These are phyloP conservation scores for Taphrorychus bicolor DNA, from an alignment of 2,888 invertebrate genomes.

Conservation along the genomic window DNA sequence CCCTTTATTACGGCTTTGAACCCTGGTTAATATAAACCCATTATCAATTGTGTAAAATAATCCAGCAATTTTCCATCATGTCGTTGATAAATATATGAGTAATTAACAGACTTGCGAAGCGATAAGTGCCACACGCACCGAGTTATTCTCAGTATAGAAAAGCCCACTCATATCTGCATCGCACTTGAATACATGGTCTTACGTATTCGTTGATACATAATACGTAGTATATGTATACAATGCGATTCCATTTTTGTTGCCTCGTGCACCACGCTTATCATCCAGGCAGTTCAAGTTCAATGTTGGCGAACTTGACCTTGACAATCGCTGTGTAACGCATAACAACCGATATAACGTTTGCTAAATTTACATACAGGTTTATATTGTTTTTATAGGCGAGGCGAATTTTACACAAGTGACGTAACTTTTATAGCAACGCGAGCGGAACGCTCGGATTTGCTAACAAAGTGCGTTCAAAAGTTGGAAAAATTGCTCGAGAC, in stretches of 20 bases:
- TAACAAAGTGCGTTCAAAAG: not conserved
- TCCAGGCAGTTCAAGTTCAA: conserved; percentile 41
- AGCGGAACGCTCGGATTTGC: not conserved
- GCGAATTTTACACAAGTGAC: conserved; percentile 5
- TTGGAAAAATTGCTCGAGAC: not conserved
- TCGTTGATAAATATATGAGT: too few species aligned
- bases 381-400: conserved; percentile 5
- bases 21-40: too few species aligned
- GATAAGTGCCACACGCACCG: conserved; percentile 4
- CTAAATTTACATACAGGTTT: conserved; percentile 30
- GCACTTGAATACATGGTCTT: not conserved
- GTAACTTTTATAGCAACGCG: not conserved
- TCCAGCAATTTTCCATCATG: too few species aligned
- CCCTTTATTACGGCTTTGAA: too few species aligned
- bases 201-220: not conserved
- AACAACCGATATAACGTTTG: conserved; percentile 37
- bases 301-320: conserved; percentile 42
- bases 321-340: conserved; percentile 36
- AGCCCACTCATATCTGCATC: not conserved
- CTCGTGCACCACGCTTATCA: conserved; percentile 40
- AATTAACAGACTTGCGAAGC: too few species aligned
- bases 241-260: conserved; percentile 26
- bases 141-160: not conserved
- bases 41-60: too few species aligned
- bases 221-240: not conserved